Percentiles rank a stretch among this genome's conserved stretches.
Evolutionary conservation across 2,888 invertebrate species (phyloP).

Genomic region (Dastarcus helophoroides): DNA sequence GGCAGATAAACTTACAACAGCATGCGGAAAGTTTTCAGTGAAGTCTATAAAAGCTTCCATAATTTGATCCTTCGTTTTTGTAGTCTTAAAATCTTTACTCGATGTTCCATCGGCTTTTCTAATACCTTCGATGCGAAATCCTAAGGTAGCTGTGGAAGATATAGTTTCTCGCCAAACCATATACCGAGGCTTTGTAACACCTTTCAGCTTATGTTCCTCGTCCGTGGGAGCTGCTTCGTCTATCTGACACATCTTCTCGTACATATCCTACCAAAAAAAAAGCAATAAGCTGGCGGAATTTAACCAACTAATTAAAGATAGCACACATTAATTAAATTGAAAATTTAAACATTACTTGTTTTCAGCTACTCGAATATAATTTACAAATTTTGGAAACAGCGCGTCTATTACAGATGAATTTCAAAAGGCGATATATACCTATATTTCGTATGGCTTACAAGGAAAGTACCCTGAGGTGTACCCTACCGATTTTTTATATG

Average conservation of each 20-base stretch:
- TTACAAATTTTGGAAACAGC: too few relatives aligned
- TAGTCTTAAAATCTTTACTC: constrained; percentile 91
- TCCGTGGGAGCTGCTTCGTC: constrained; percentile 79
- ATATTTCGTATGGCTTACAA: too few relatives aligned
- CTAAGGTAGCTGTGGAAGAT: constrained; percentile 91
- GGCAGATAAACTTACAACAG: constrained; percentile 55
- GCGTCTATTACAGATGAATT: too few relatives aligned
- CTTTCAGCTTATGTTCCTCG: constrained; percentile 81
- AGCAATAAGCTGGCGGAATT: constrained; percentile 2
- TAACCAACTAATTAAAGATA: too few relatives aligned
- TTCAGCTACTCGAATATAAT: too few relatives aligned
- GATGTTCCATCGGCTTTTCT: constrained; percentile 82
- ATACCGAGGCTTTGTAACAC: constrained; percentile 88
- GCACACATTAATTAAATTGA: too few relatives aligned
- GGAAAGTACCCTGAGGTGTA: too few relatives aligned
- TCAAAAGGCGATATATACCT: too few relatives aligned
- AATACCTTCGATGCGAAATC: constrained; percentile 93
- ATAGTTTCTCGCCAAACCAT: constrained; percentile 96
- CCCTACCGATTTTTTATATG: too few relatives aligned
- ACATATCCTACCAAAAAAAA: constrained; percentile 67
- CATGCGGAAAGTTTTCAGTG: constrained; percentile 64
- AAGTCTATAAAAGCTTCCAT: constrained; percentile 71
- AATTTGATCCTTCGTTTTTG: constrained; percentile 74
- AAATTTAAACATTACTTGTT: too few relatives aligned
- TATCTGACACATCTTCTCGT: constrained; percentile 93